Evolutionary conservation across 2,888 invertebrate genomes (phyloP).

Genomic region (Drosophila nr. fundita): DNA sequence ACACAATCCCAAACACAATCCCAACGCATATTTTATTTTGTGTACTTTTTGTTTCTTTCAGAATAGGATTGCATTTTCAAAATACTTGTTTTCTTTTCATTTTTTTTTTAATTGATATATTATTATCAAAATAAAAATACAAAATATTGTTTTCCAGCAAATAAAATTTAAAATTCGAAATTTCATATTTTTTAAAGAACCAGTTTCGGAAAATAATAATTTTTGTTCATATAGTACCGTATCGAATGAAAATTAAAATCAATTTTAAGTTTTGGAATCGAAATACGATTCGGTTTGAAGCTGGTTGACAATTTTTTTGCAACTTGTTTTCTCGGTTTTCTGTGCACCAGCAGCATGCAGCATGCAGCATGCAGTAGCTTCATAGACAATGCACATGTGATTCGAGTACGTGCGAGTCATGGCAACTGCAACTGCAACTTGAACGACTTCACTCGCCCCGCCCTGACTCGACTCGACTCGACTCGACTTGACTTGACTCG

Average conservation of each 20-base stretch:
- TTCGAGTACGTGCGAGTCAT: slow-evolving; percentile 43
- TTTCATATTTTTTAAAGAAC: not conserved
- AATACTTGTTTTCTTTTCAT: not conserved
- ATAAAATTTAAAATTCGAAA: not conserved
- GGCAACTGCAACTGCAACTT: slow-evolving; percentile 29
- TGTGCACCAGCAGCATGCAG: slow-evolving; percentile 5
- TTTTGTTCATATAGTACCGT: not conserved
- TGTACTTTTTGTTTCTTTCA: too few relatives aligned
- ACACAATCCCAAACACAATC: not conserved
- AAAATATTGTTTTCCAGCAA: not conserved
- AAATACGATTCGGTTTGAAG: not conserved
- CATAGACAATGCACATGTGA: slow-evolving; percentile 68
- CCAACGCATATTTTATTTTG: not conserved
- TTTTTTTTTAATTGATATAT: not conserved
- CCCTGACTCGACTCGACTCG: not conserved
- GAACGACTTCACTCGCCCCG: not conserved
- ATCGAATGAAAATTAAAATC: not conserved
- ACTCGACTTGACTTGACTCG: not conserved
- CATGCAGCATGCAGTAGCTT: slow-evolving; percentile 36
- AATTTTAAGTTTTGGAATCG: not conserved
- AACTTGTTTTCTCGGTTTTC: not conserved
- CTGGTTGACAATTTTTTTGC: not conserved
- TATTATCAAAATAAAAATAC: not conserved
- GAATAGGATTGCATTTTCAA: not conserved
- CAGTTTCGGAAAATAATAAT: not conserved